Percentiles rank a stretch among this genome's conserved stretches.
Evolutionary conservation across 2,888 invertebrate species (phyloP).

Genomic region (Ectemnius lituratus): DNA sequence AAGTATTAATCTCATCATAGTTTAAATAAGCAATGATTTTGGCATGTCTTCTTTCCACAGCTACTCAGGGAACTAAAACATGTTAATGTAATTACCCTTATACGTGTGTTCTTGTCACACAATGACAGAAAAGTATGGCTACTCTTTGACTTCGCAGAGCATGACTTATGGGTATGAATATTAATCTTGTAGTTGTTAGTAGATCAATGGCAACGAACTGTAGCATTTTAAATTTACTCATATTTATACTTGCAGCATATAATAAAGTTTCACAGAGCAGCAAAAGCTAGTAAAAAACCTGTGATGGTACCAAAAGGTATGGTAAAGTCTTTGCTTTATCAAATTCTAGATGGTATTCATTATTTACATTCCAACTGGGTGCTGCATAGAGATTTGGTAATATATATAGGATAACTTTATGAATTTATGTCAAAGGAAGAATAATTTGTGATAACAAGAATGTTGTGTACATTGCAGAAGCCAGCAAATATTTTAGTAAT

Average conservation of each 20-base stretch:
- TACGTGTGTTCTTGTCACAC: constrained; percentile 97
- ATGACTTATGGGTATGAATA: constrained; percentile 92
- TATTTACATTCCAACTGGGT: constrained; percentile 99
- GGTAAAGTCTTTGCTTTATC: constrained; percentile 98
- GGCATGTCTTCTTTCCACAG: constrained; percentile 79
- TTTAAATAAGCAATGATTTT: not conserved
- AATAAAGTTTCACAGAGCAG: constrained; percentile 98
- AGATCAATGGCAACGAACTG: not conserved
- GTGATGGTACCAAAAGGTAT: constrained; percentile 97
- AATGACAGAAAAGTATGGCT: constrained; percentile 98
- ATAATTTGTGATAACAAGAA: constrained; percentile 10
- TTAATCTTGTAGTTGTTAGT: not conserved
- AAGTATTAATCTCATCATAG: not conserved
- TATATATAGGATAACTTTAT: not conserved
- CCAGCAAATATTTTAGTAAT: constrained; percentile 99
- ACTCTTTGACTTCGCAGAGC: constrained; percentile 98
- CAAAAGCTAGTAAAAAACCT: constrained; percentile 97
- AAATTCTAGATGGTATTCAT: constrained; percentile 98
- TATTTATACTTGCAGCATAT: constrained; percentile 84
- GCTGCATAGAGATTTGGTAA: constrained; percentile 95
- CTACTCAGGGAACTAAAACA: constrained; percentile 97
- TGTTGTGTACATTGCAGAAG: constrained; percentile 82
- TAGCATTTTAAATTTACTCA: not conserved
- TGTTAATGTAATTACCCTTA: constrained; percentile 97
- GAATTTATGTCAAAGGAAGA: not conserved